Evolutionary conservation across 2,888 invertebrate genomes (phyloP), one percentile per base, ranked within the genome.

Genomic region (Cataglyphis livida): DNA sequence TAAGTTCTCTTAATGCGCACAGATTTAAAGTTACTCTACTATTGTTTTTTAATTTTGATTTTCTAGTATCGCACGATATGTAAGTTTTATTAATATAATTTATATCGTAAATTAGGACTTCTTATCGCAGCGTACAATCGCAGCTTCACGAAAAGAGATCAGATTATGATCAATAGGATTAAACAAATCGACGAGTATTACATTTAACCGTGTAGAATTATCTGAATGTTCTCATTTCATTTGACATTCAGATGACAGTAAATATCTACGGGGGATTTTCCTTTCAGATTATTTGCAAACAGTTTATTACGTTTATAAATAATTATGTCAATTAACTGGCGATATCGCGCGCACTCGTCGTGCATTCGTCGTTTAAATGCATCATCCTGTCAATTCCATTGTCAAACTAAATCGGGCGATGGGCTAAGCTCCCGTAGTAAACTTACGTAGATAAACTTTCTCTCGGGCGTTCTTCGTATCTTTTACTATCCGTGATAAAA

Each of bases 341-440:
- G 85, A 86, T 88, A 85, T 84, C 78, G 70, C 68, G 54, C 25
- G 44, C 74, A 76, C 82, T 74, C 74, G 81, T 74, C 74, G 81
- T 76, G 74, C 74, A 84, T 59, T 28, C 78, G 32, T 57, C 76
- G 68, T 73, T 79, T 79, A 82, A 84, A 85, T 84, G 71, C 85
- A 82, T 85, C 70, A 62, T 81, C 75, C 88, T 87, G 85, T 88
- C 87, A 87, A 83, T 88, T 88, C 76, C 65, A 82, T 85, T 87
- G 84, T 83, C 87, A 85, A 87, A 88, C 83, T 84, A 85, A 85
- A 84, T 88, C 83, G 78, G 32, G 73, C 73, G 68, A 74, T 81
- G 82, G 62, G 74, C 78, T 88, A 85, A 88, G 75, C 85, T 59
- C 79, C 70, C 73, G 85, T 88, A 88, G 81, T 76, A 28, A 28